phyloP scores from a whole-genome alignment of 2,113 vertebrate genomes.

The Laticauda colubrina region DNA sequence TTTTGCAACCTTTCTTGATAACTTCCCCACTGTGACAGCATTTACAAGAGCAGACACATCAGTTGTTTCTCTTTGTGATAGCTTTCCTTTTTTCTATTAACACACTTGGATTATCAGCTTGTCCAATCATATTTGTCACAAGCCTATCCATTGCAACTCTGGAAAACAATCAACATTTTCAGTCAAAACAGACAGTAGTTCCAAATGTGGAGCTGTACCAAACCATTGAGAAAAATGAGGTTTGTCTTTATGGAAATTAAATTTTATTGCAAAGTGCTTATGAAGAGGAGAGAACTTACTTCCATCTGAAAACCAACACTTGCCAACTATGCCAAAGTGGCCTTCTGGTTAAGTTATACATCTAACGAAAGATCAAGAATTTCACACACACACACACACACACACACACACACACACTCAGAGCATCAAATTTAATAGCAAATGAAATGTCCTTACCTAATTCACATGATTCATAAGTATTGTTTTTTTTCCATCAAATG shows the following conservation, averaged over 20 bases:
- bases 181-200: background rate
- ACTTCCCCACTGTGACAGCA: background rate
- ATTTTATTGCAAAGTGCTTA: background rate
- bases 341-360: background rate
- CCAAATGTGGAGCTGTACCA: background rate
- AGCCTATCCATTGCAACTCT: background rate
- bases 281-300: background rate
- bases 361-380: background rate
- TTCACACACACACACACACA: background rate
- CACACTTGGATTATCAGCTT: background rate
- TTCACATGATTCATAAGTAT: background rate
- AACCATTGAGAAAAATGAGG: background rate
- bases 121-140: background rate
- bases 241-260: background rate
- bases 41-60: background rate
- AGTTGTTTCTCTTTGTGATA: background rate
- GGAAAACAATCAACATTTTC: background rate
- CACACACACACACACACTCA: background rate
- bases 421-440: background rate
- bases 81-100: background rate
- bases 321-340: background rate
- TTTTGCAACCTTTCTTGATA: background rate
- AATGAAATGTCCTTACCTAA: background rate
- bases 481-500: background rate
- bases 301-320: background rate